Conservation (phyloP, 2,113 vertebrate genomes). For the Ptychochromis oligacanthus region DNA sequence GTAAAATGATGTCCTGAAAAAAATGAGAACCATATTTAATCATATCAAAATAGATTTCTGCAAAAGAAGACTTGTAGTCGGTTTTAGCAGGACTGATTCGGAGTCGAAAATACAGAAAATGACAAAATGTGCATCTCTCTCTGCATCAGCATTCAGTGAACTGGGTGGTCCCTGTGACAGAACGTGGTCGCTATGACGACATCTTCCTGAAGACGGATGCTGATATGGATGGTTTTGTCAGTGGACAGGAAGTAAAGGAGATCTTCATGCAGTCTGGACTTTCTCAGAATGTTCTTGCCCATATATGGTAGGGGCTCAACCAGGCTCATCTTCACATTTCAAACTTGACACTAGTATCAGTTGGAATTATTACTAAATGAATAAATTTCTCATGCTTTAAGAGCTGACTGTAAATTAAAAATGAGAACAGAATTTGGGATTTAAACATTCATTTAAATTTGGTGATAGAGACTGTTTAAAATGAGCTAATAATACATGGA, state of each 20-base stretch:
- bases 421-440: not conserved
- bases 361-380: too few relatives aligned
- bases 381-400: not conserved
- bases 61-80: too few relatives aligned
- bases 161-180: conserved; percentile 91
- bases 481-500: too few relatives aligned
- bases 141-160: conserved; percentile 81
- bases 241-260: conserved; percentile 95
- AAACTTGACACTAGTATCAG: not conserved
- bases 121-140: not conserved
- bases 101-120: not conserved
- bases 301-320: conserved; percentile 88
- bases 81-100: not conserved
- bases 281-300: conserved; percentile 90
- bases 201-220: conserved; percentile 95
- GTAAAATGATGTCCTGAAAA: not conserved
- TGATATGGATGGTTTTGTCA: conserved; percentile 95
- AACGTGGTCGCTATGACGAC: conserved; percentile 92
- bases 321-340: not conserved
- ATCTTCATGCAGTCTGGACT: conserved; percentile 99
- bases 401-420: not conserved
- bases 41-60: not conserved
- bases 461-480: not conserved
- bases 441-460: not conserved
- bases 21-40: not conserved